Percentiles rank a stretch among this genome's conserved stretches.
These are phyloP conservation scores for Nemapogon koenigi DNA, from an alignment of 2,888 invertebrate species.

Conservation along the genomic window DNA sequence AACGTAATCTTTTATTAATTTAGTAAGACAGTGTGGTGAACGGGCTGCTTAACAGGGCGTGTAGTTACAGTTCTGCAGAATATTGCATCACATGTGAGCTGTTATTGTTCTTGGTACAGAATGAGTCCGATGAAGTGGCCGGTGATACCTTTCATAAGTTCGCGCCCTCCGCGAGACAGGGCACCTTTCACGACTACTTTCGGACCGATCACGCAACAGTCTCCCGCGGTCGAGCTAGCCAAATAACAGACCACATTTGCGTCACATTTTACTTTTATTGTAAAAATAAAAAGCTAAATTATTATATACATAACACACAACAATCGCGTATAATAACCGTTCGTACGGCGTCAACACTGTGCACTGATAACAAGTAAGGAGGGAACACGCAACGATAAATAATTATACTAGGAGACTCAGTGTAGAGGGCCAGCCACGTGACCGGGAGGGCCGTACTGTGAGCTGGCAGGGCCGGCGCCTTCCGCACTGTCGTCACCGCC, in stretches of 20 bases:
- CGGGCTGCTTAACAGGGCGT: too few relatives aligned
- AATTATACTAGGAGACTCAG: conserved; percentile 22
- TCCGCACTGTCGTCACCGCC: conserved; percentile 31
- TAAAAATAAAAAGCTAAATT: conserved; percentile 50
- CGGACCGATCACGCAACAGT: conserved; percentile 36
- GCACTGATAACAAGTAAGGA: conserved; percentile 58
- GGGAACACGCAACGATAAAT: conserved; percentile 22
- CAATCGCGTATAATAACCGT: conserved; percentile 51
- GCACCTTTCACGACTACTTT: conserved; percentile 57
- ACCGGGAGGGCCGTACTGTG: conserved; percentile 60
- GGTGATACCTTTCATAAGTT: conserved; percentile 7
- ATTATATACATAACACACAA: conserved; percentile 54
- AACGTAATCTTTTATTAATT: too few relatives aligned
- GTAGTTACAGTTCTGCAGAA: too few relatives aligned
- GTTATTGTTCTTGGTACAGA: conserved; percentile 5
- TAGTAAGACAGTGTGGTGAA: too few relatives aligned
- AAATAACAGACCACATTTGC: conserved; percentile 34
- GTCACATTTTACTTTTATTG: conserved; percentile 52
- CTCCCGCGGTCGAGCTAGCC: conserved; percentile 15
- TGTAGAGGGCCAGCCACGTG: conserved; percentile 57
- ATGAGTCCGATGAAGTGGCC: not conserved
- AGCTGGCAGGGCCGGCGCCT: conserved; percentile 39
- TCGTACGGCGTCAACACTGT: conserved; percentile 54
- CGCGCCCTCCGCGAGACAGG: conserved; percentile 27
- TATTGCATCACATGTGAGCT: not conserved